Evolutionary conservation across 2,113 vertebrate species (phyloP).

Genomic region (Pomatorhinus ruficollis): DNA sequence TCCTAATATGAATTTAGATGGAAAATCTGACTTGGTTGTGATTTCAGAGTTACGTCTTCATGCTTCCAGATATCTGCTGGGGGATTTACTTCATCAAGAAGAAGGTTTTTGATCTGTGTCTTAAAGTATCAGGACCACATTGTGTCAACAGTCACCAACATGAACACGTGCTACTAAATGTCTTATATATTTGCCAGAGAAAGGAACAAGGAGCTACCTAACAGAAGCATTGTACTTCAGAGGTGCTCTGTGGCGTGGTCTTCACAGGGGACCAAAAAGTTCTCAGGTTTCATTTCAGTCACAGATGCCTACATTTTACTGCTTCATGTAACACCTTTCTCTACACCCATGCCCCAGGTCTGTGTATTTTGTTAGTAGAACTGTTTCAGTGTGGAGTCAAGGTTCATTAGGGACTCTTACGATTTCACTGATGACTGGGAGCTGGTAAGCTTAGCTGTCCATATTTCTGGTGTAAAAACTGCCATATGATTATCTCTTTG

Average conservation of each 20-base stretch:
- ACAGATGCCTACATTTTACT: not conserved
- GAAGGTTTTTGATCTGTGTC: not conserved
- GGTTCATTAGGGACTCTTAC: not conserved
- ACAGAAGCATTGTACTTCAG: not conserved
- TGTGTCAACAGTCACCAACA: not conserved
- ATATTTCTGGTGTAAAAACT: not conserved
- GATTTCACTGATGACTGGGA: not conserved
- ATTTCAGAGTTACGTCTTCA: not conserved
- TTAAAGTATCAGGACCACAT: fast-evolving
- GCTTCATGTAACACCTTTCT: not conserved
- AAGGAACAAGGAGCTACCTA: not conserved
- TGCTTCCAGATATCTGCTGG: not conserved
- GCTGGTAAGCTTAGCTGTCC: not conserved
- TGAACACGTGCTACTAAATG: not conserved
- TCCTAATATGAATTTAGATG: not conserved
- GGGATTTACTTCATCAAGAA: not conserved
- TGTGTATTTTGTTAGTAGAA: not conserved
- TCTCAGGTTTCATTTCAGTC: not conserved
- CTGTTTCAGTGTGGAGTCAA: not conserved
- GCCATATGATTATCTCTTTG: not conserved
- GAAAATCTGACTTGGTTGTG: not conserved
- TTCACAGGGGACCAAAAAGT: not conserved
- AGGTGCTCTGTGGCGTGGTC: not conserved
- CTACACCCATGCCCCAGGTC: fast-evolving
- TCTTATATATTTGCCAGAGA: not conserved